These are phyloP conservation scores for Apamea sordens DNA, from an alignment of 2,888 invertebrate genomes.

Conservation along the genomic window DNA sequence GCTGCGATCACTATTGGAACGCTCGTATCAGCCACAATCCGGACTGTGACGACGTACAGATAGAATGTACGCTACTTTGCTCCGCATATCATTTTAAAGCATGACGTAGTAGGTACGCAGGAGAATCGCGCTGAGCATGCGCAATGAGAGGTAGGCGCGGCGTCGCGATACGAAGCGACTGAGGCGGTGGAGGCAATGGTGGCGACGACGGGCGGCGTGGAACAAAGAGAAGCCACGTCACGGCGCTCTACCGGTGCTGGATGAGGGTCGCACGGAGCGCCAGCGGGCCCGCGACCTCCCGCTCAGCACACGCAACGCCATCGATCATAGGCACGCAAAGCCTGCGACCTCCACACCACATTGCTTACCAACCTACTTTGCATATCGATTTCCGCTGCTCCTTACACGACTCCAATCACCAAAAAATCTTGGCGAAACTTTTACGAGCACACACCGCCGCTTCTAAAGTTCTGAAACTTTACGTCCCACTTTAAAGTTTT, in stretches of 20 bases:
- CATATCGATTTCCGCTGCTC: conserved; percentile 79
- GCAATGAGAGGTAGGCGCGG: conserved; percentile 84
- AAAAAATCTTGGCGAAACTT: conserved; percentile 44
- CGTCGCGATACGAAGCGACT: conserved; percentile 74
- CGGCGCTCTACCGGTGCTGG: conserved; percentile 74
- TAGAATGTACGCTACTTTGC: conserved; percentile 77
- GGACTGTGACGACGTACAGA: conserved; percentile 74
- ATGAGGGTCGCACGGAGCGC: conserved; percentile 73
- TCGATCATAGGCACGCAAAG: conserved; percentile 85
- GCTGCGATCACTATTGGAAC: conserved; percentile 69
- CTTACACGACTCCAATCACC: conserved; percentile 64
- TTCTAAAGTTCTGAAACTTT: conserved; percentile 7
- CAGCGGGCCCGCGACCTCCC: conserved; percentile 75
- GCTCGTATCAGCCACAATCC: conserved; percentile 73
- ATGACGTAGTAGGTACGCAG: conserved; percentile 84
- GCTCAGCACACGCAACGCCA: conserved; percentile 81
- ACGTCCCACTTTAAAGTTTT: conserved; percentile 10
- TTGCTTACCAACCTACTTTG: conserved; percentile 78
- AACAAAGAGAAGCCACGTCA: conserved; percentile 82
- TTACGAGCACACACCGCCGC: conserved; percentile 3
- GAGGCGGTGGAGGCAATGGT: conserved; percentile 78
- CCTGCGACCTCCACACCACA: conserved; percentile 78
- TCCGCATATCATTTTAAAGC: conserved; percentile 82
- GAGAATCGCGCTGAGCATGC: conserved; percentile 84
- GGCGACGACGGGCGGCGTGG: conserved; percentile 76